Conservation (phyloP, 2,888 invertebrate genomes). For the Chalcosyrphus nemorum region DNA sequence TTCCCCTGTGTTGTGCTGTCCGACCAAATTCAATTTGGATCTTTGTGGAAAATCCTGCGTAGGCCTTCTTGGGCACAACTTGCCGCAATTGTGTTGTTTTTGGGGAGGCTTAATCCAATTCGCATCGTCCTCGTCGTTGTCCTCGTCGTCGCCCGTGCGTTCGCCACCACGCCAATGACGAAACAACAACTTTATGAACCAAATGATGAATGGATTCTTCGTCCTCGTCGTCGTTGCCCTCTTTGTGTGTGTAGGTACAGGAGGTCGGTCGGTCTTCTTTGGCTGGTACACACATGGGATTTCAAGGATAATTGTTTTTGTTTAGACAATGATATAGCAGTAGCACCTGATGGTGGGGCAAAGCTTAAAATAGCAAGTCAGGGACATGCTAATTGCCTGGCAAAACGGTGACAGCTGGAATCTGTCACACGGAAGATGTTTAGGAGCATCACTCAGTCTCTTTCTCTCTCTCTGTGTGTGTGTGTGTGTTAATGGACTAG, state of each 20-base stretch:
- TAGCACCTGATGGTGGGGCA: not conserved
- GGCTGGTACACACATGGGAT: conserved; percentile 46
- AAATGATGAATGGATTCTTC: conserved; percentile 67
- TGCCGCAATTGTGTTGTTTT: conserved; percentile 57
- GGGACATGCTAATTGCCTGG: conserved; percentile 71
- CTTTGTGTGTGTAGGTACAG: too few species aligned
- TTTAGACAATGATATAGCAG: conserved; percentile 57
- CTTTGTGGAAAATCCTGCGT: conserved; percentile 67
- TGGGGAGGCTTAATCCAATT: conserved; percentile 59
- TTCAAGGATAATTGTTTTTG: conserved; percentile 71
- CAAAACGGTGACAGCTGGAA: conserved; percentile 69
- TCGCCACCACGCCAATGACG: not conserved
- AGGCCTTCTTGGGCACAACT: conserved; percentile 57
- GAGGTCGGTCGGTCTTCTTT: too few species aligned
- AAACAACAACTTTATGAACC: conserved; percentile 66
- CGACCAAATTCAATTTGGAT: conserved; percentile 65
- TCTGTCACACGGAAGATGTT: conserved; percentile 68
- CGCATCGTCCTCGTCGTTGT: too few species aligned
- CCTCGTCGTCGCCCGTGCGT: conserved; percentile 28
- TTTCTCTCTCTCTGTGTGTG: conserved; percentile 45
- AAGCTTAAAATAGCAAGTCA: conserved; percentile 70
- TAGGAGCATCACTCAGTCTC: conserved; percentile 61
- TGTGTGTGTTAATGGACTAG: not conserved
- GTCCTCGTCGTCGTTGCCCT: conserved; percentile 13
- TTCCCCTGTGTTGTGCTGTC: conserved; percentile 32